Evolutionary conservation across 2,113 vertebrate species (phyloP).

Genomic region (Xyrauchen texanus): DNA sequence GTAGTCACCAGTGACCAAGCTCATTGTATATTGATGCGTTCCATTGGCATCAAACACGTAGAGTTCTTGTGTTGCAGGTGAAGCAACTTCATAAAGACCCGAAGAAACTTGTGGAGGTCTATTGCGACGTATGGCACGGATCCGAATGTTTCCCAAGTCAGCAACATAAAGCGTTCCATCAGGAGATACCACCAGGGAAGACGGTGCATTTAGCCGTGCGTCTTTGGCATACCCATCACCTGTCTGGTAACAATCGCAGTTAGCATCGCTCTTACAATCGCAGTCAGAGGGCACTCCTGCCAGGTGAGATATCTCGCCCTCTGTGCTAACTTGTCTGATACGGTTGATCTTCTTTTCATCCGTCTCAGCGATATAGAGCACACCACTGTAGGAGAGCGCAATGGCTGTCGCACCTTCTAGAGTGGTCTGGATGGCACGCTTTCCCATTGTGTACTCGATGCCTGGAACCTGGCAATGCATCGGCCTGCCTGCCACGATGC

Average conservation of each 20-base stretch:
- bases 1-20: slow-evolving; percentile 92
- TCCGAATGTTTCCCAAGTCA: slow-evolving; percentile 93
- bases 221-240: slow-evolving; percentile 97
- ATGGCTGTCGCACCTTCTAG: slow-evolving; percentile 93
- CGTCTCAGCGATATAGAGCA: slow-evolving; percentile 93
- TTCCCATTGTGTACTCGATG: slow-evolving; percentile 88
- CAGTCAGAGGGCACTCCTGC: slow-evolving; percentile 91
- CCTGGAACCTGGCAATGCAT: slow-evolving; percentile 98
- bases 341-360: slow-evolving; percentile 98
- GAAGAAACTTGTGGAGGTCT: slow-evolving; percentile 83
- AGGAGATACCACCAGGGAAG: slow-evolving; percentile 90
- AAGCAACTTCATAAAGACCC: slow-evolving; percentile 91
- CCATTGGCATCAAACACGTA: slow-evolving; percentile 96
- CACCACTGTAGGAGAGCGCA: slow-evolving; percentile 90
- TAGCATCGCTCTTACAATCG: slow-evolving; percentile 97
- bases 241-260: slow-evolving; percentile 95
- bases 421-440: slow-evolving; percentile 90
- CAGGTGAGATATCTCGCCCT: slow-evolving; percentile 94
- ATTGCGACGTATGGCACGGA: slow-evolving; percentile 89
- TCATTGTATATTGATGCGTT: slow-evolving; percentile 94
- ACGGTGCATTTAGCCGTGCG: slow-evolving; percentile 88
- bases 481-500: slow-evolving; percentile 91
- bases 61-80: slow-evolving; percentile 90
- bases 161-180: slow-evolving; percentile 94
- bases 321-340: slow-evolving; percentile 93